Percentiles rank a stretch among this genome's conserved stretches.
Evolutionary conservation across 2,113 vertebrate species (phyloP).

Genomic region (Climacteris rufus): DNA sequence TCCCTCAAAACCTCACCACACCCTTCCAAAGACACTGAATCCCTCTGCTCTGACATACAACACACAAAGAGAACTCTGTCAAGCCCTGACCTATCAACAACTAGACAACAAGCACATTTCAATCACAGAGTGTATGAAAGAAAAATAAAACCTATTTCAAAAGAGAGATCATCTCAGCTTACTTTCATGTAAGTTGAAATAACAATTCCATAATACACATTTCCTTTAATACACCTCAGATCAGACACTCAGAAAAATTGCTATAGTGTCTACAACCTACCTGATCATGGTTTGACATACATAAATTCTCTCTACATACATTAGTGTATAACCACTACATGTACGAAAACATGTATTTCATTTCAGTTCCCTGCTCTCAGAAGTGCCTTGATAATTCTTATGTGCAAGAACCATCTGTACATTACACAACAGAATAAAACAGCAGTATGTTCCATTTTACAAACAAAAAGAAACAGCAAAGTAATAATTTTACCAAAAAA

Average conservation of each 20-base stretch:
- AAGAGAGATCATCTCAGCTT: background rate
- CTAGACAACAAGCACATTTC: background rate
- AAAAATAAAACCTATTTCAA: background rate
- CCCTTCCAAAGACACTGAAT: background rate
- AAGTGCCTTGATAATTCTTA: background rate
- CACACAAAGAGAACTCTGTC: background rate
- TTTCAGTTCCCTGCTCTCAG: background rate
- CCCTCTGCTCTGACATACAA: background rate
- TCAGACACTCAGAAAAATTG: background rate
- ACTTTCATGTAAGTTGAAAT: background rate
- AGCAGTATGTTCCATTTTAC: background rate
- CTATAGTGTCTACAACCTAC: background rate
- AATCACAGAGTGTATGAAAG: accelerated
- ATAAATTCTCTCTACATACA: background rate
- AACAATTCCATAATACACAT: background rate
- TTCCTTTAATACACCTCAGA: background rate
- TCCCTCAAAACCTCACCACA: background rate
- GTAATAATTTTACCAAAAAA: background rate
- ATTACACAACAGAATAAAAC: background rate
- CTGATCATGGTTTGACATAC: background rate
- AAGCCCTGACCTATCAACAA: background rate
- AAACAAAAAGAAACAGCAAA: background rate
- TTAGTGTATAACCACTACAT: background rate
- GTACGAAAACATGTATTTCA: accelerated
- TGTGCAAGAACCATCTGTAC: background rate